These are phyloP conservation scores for Diaperis boleti DNA, from an alignment of 2,888 invertebrate species.

Conservation along the genomic window DNA sequence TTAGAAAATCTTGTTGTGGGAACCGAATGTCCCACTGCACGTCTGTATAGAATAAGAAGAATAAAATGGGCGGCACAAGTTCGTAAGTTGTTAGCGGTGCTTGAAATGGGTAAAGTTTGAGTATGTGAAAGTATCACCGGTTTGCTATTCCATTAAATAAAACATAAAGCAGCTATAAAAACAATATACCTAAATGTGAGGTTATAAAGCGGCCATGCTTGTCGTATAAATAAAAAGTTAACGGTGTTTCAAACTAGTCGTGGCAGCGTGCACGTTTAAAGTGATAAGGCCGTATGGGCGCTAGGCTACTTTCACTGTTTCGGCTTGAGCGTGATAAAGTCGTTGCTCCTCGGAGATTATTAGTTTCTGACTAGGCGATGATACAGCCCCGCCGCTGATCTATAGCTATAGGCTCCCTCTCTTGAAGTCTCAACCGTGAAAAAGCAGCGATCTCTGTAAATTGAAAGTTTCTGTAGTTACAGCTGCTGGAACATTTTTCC, in stretches of 20 bases:
- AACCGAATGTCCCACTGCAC: too few relatives aligned
- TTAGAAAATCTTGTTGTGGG: too few relatives aligned
- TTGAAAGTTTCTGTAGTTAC: slow-evolving; percentile 57
- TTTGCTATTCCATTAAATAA: slow-evolving; percentile 46
- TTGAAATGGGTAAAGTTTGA: slow-evolving; percentile 41
- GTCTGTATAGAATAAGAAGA: slow-evolving; percentile 18
- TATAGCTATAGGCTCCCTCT: slow-evolving; percentile 30
- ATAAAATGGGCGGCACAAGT: slow-evolving; percentile 20
- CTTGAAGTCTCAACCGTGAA: slow-evolving; percentile 34
- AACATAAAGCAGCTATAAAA: slow-evolving; percentile 51
- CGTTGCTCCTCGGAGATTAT: slow-evolving; percentile 47
- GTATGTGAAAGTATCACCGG: slow-evolving; percentile 43
- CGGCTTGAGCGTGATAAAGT: slow-evolving; percentile 50
- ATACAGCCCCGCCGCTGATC: slow-evolving; percentile 40
- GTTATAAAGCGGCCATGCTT: slow-evolving; percentile 44
- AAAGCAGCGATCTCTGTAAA: slow-evolving; percentile 48
- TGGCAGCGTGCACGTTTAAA: slow-evolving; percentile 32
- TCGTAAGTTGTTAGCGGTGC: slow-evolving; percentile 36
- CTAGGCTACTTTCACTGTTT: slow-evolving; percentile 28
- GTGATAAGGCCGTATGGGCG: slow-evolving; percentile 35
- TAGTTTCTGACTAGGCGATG: slow-evolving; percentile 45
- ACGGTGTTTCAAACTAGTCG: slow-evolving; percentile 35
- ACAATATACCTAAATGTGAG: slow-evolving; percentile 53
- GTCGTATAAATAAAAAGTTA: slow-evolving; percentile 42
- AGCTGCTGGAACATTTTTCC: slow-evolving; percentile 59